Base-by-base conservation (phyloP, 2,888 invertebrate genomes). In the Amphimallon solstitiale region DNA sequence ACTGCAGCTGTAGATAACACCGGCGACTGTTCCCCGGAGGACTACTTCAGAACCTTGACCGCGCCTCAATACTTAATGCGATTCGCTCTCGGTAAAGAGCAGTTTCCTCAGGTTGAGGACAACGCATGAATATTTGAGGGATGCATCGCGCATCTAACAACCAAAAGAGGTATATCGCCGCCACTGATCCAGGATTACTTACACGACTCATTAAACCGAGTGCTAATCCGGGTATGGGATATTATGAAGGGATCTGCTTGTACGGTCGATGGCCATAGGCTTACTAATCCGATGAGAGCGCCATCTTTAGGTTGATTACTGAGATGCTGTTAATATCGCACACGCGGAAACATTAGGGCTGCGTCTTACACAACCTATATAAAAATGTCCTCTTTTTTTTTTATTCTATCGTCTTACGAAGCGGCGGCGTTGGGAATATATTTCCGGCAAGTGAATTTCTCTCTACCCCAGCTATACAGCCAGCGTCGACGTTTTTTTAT, bases 121-220 rank as follows among this genome's bases (percentile, higher is more conserved):
- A 74, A 72, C 74, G 76, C 79, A 81, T 81, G 79, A 81, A 82
- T 81, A 81, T 81, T 81, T 81, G 78, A 81, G 75, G 76, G 78
- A 77, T 78, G 78, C 77, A 79, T 79, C 77, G 77, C 74, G 21
- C 37, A 29, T 63, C 29, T 40, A 19, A 35, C 38, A 35, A 46
- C 19, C 34, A 34, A 43, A 45, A 54, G 63, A 46, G 63, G 40
- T 54, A 37, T 54, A 46, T 52, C 54, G 63, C 78, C 54, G 63
- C 78, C 80, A 77, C 80, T 83, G 82, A 83, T 83, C 83, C 83
- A 75, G 81, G 83, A 80, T 83, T 83, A 83, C 78, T 82, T 81
- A 81, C 82, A 83, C 84, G 83, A 83, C 82, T 83, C 84, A 84
- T 84, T 84, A 83, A 84, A 81, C 81, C 79, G 77, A 77, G 80